These are phyloP conservation scores for Silurus asotus DNA, from an alignment of 2,113 vertebrate genomes.

Conservation along the genomic window DNA sequence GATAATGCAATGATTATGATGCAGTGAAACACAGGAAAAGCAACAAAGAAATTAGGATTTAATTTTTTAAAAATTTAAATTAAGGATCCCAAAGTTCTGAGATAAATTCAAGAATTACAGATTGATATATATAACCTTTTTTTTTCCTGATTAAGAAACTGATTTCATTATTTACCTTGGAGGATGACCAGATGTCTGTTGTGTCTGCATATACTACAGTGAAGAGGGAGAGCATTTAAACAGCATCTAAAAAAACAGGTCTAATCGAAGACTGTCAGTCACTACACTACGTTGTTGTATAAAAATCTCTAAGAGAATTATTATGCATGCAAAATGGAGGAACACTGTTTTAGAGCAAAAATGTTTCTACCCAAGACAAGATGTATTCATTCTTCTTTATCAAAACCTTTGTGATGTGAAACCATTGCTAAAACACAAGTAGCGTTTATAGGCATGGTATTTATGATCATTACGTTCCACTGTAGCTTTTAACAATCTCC, in stretches of 20 bases:
- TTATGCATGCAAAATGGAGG: conserved; percentile 2
- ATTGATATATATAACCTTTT: neutral
- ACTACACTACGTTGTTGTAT: neutral
- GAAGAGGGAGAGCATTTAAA: neutral
- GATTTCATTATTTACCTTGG: neutral
- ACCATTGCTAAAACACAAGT: neutral
- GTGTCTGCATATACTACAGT: neutral
- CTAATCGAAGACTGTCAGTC: neutral
- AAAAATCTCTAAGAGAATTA: neutral
- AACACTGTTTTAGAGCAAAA: neutral
- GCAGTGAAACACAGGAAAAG: neutral
- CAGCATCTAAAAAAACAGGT: neutral
- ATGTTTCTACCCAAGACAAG: neutral
- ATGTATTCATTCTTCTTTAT: neutral
- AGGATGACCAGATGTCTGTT: neutral
- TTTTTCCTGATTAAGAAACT: neutral
- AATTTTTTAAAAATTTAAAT: neutral
- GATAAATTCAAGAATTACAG: neutral
- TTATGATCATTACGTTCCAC: conserved; percentile 8
- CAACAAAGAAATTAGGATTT: neutral
- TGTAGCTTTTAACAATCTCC: neutral
- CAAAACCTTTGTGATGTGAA: neutral
- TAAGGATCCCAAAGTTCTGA: neutral
- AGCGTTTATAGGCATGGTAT: neutral
- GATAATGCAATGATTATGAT: neutral